Evolutionary conservation across 2,113 vertebrate species (phyloP), one percentile per base, ranked within the genome.

Genomic region (Morone saxatilis): DNA sequence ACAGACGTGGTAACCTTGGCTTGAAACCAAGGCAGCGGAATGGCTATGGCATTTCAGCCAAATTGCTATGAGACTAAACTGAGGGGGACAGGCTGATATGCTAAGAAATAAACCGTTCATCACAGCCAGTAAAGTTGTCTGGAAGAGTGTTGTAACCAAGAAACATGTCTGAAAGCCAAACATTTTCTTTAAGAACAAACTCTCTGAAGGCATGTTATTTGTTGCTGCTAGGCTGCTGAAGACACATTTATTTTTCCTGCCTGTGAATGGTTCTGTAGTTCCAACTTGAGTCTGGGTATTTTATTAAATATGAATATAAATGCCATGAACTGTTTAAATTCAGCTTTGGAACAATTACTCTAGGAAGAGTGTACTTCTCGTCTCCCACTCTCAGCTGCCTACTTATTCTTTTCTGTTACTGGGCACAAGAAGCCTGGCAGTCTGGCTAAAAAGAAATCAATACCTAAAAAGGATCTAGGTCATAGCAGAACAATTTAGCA

Each of bases 391-490:
- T 31, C 73, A 12, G n/a, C 36, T 25, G 20, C 25, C 36, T 47
- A 13, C 45, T 47, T 12, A 13, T 4, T 53, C 41, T 43, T 9
- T 71, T 48, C 7, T 74, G 4, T 62, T 50, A 6, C 25, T 36
- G 17, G 3, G 56, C 25, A 66, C 74, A 45, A 45, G 17, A 56
- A 10, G 51, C 50, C 51, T 6, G 67, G 16, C 57, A 48, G 36
- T 62, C 25, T 61, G 40, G 22, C 20, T 79, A 74, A 40, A 60
- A 51, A 47, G 56, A 70, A 80, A 85, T 76, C 54, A 60, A 71
- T 80, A 66, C 71, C 67, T 65, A 71, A 80, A 74, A 85, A 76
- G 77, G 73, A 50, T 60, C 6, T 38, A 48, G 38, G 36, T 36
- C 56, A 31, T 4, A 17, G 77, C 19, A 66, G 48, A 77, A 25